A percentile compares a stretch with the other conserved stretches of the same genome.
phyloP scores from a whole-genome alignment of 35 echinoderm and acorn worm species.

The Holothuria glaberrima region DNA sequence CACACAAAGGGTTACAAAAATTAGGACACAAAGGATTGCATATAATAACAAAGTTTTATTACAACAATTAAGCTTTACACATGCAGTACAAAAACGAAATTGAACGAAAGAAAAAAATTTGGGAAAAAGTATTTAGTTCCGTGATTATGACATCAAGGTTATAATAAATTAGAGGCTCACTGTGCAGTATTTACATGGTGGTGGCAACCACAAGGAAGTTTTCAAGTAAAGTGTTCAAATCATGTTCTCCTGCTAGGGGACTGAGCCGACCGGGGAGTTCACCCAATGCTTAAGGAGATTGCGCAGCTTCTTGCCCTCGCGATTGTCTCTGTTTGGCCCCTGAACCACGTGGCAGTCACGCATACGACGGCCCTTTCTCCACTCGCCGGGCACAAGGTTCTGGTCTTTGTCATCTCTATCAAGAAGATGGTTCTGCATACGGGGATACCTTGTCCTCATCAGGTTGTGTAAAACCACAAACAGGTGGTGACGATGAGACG shows the following conservation, averaged over 20 bases:
- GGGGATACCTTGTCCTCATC: slow-evolving; percentile 37
- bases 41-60: neutral
- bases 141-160: neutral
- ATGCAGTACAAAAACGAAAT: slow-evolving; percentile 2
- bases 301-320: neutral
- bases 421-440: slow-evolving; percentile 39
- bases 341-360: slow-evolving; percentile 8
- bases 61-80: neutral
- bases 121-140: neutral
- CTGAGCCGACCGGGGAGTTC: slow-evolving; percentile 57
- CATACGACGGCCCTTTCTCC: slow-evolving; percentile 24
- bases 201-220: slow-evolving; percentile 12
- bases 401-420: slow-evolving; percentile 26
- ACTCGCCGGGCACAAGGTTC: slow-evolving; percentile 47
- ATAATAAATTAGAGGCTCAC: neutral
- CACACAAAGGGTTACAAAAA: neutral
- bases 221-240: neutral
- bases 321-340: slow-evolving; percentile 25
- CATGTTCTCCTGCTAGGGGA: slow-evolving; percentile 62
- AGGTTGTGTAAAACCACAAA: slow-evolving; percentile 58
- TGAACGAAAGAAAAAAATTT: too few relatives aligned
- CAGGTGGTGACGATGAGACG: slow-evolving; percentile 23
- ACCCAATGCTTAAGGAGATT: slow-evolving; percentile 18
- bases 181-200: neutral
- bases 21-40: slow-evolving; percentile 3